phyloP scores from a whole-genome alignment of 2,113 vertebrate species.

The Oreochromis spilurus region DNA sequence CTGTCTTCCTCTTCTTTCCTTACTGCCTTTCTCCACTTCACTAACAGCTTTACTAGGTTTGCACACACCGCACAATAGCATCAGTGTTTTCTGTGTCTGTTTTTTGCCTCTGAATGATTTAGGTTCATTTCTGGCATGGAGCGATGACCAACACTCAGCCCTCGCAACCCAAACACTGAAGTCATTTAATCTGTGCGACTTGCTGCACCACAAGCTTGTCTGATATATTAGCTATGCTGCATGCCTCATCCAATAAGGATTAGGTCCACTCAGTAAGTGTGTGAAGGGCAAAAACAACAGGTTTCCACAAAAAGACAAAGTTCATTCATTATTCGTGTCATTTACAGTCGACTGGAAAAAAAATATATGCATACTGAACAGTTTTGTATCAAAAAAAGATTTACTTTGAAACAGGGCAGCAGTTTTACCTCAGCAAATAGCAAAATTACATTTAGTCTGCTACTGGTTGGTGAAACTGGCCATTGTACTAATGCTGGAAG shows the following conservation, averaged over 20 bases:
- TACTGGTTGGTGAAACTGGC: slow-evolving; percentile 1
- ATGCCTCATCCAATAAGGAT: slow-evolving; percentile 38
- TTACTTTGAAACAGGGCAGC: neutral
- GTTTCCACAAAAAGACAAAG: slow-evolving; percentile 5
- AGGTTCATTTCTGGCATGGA: slow-evolving; percentile 44
- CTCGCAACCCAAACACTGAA: slow-evolving; percentile 54
- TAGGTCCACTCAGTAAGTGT: neutral
- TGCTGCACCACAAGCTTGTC: slow-evolving; percentile 35
- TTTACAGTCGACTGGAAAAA: neutral
- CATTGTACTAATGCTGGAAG: slow-evolving; percentile 22
- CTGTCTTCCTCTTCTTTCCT: slow-evolving; percentile 29
- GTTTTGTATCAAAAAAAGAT: slow-evolving; percentile 19
- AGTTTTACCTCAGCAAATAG: slow-evolving; percentile 10
- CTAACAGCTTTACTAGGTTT: slow-evolving; percentile 6
- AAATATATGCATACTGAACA: neutral
- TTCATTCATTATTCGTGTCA: slow-evolving; percentile 29
- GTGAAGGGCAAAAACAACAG: neutral
- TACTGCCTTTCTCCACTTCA: neutral
- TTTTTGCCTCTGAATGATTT: slow-evolving; percentile 43
- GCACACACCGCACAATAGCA: slow-evolving; percentile 52
- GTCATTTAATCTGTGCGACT: slow-evolving; percentile 63
- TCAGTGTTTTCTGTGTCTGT: slow-evolving; percentile 57
- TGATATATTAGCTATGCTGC: slow-evolving; percentile 45
- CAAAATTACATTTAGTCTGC: neutral
- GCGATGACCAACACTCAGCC: slow-evolving; percentile 53